Evolutionary conservation across 2,888 invertebrate species (phyloP), one percentile per base, ranked within the genome.

Genomic region (Melinopterus prodromus): DNA sequence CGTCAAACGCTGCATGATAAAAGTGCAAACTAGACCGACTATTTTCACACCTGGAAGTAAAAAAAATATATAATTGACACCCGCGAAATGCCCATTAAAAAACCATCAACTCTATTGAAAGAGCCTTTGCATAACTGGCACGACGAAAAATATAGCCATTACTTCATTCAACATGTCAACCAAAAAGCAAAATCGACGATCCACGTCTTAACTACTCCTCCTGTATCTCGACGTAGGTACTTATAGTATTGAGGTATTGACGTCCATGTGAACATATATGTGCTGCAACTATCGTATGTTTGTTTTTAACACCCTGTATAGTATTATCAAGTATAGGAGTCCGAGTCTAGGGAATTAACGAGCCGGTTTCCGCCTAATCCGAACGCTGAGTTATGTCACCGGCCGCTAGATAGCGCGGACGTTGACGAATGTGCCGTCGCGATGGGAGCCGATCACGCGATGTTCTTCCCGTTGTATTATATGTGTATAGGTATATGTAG

Each of bases 341-440:
- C 70, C 75, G 75, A 74, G 53, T 53, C 53, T 36, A 75, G 78
- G 70, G 35, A 53, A 53, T 53, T 53, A 53, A 53, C 74, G 78
- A 78, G 74, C 69, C 69, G 72, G 78, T 53, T 53, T 53, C 53
- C 12, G 53, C 9, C 53, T 53, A 53, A 53, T 53, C 53, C 53
- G 53, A 53, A 53, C 53, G 76, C 75, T 78, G 78, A 78, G 78
- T 78, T 78, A 78, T 78, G 75, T 78, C 78, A 78, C 69, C n/a
- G 70, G 75, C 69, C 75, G 74, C 12, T 12, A 53, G 53, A 53
- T 53, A 53, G 53, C 53, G 53, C 75, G 76, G 78, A 78, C 78
- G 70, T 78, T 75, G 74, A 78, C 74, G 53, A 53, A 53, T 53
- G 53, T 53, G 9, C 53, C 53, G 53, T 53, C 53, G 7, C 9